These are phyloP conservation scores for Ptilodon capucinus DNA, from an alignment of 2,888 invertebrate genomes.

Conservation along the genomic window DNA sequence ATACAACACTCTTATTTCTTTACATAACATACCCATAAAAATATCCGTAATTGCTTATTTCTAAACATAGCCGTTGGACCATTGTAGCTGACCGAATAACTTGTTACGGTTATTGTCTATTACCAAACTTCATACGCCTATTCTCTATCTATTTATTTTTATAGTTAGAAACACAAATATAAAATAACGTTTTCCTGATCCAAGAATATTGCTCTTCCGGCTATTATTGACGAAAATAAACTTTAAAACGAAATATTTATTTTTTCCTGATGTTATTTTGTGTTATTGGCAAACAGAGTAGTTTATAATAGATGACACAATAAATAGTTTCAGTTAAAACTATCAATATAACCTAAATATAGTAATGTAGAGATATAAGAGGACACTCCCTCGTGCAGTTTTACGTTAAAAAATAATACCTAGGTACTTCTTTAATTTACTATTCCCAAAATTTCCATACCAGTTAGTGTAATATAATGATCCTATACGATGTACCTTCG, in stretches of 20 bases:
- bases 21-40: conserved; percentile 37
- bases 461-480: neutral
- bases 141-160: neutral
- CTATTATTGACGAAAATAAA: too few relatives aligned
- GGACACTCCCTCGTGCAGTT: neutral
- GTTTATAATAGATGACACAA: too few relatives aligned
- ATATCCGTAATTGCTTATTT: conserved; percentile 41
- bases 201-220: too few relatives aligned
- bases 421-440: too few relatives aligned
- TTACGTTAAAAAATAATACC: neutral
- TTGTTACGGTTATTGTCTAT: conserved; percentile 32
- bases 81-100: conserved; percentile 28
- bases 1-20: conserved; percentile 11
- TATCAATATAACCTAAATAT: too few relatives aligned
- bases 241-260: too few relatives aligned
- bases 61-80: conserved; percentile 45
- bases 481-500: neutral
- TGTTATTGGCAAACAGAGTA: too few relatives aligned
- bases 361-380: too few relatives aligned
- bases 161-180: neutral
- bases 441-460: neutral
- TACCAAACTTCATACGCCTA: conserved; percentile 17
- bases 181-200: neutral
- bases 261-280: too few relatives aligned
- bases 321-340: too few relatives aligned